phyloP scores from a whole-genome alignment of 2,888 invertebrate genomes.

The Pristionchus japonicus region DNA sequence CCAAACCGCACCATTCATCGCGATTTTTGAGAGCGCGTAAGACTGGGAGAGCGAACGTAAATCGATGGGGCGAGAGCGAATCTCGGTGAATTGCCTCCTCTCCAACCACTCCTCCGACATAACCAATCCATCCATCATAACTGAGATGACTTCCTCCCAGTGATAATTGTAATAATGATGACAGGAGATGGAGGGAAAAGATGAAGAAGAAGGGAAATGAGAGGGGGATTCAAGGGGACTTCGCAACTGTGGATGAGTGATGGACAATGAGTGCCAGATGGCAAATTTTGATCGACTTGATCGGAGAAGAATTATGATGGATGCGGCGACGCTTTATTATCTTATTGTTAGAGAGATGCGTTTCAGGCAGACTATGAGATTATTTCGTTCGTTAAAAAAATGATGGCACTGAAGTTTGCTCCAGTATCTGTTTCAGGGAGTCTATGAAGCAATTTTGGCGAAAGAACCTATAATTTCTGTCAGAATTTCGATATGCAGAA shows the following conservation, averaged over 20 bases:
- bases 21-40: not conserved
- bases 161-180: conserved; percentile 35
- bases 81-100: not conserved
- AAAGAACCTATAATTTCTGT: no score
- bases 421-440: no score
- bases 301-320: not conserved
- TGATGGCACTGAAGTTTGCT: no score
- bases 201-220: not conserved
- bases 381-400: no score
- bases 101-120: conserved; percentile 1
- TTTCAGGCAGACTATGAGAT: not conserved
- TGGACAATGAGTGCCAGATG: not conserved
- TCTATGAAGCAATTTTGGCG: no score
- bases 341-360: not conserved
- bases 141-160: conserved; percentile 24
- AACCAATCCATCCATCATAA: conserved; percentile 34
- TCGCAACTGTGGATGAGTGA: not conserved
- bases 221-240: not conserved
- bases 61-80: not conserved
- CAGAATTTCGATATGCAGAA: no score
- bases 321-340: not conserved
- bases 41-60: not conserved
- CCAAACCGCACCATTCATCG: not conserved
- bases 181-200: conserved; percentile 4
- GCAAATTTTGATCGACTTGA: not conserved